Evolutionary conservation across 1,140 invertebrate species (phyloP), one percentile per base, ranked within the genome.

Genomic region (Acyrthosiphon pisum): DNA sequence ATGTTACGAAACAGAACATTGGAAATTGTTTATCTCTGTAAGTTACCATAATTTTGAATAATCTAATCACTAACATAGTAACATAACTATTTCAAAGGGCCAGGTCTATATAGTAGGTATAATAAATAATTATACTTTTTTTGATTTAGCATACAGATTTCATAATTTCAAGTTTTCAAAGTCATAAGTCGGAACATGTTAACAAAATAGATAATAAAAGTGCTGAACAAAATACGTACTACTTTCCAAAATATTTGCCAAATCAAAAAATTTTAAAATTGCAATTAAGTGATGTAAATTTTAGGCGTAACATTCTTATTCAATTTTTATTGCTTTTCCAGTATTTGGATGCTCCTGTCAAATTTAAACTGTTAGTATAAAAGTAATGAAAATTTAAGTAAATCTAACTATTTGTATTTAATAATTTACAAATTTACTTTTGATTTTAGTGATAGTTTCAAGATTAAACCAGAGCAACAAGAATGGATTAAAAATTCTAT

Each of bases 181-280:
- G 97, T 94, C 98, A 97, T 94, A 99, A 99, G 95, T 95, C 99
- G 60, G 98, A 99, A 95, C 97, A 97, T 94, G 95, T 96, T 91
- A 95, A 95, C 94, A 91, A 93, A 94, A 56, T 94, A 93, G 26
- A 93, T 90, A 90, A 68, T 93, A 94, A 95, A 94, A 94, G 95
- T 94, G 94, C 95, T 56, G 94, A 96, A 95, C 93, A 95, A 96
- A 95, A 96, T 88, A 95, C 96, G 60, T 96, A 97, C 94, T 99
- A 99, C 95, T 99, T 99, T 96, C 98, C 99, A 23, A 99, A 99
- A 96, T 99, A 99, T 95, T 95, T 99, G 4, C 99, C 99, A 18
- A 99, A 99, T 96, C 98, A 99, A 95, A 99, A 99, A 95, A 95
- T 99, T 20, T 95, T 99, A 89, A 98, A 99, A 94, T 95, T 99